phyloP scores from a whole-genome alignment of 2,113 vertebrate species.

The Tetrao urogallus region DNA sequence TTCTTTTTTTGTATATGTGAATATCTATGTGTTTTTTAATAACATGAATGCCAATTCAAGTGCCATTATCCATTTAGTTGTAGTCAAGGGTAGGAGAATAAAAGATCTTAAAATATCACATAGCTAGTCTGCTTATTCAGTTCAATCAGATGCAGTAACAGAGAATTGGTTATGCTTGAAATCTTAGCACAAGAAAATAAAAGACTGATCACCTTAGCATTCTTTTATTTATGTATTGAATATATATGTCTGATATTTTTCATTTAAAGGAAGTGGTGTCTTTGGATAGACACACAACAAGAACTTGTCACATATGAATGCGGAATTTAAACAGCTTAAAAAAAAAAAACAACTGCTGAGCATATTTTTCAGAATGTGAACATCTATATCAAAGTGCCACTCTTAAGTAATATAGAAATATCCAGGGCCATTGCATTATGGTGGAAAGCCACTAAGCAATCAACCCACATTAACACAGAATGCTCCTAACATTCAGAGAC shows the following conservation, averaged over 20 bases:
- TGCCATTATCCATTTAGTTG: slow-evolving; percentile 14
- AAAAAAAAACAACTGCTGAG: neutral
- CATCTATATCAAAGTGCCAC: neutral
- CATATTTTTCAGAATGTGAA: neutral
- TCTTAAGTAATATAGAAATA: neutral
- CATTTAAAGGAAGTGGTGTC: neutral
- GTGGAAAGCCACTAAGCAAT: slow-evolving; percentile 26
- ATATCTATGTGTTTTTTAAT: neutral
- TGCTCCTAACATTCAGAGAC: slow-evolving; percentile 40
- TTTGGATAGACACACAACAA: neutral
- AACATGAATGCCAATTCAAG: neutral
- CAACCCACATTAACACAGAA: slow-evolving; percentile 6
- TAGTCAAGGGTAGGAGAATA: slow-evolving; percentile 6
- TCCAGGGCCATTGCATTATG: neutral
- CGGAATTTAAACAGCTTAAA: neutral
- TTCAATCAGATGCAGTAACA: neutral
- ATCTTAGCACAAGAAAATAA: neutral
- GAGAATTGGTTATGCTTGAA: slow-evolving; percentile 4
- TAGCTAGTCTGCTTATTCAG: neutral
- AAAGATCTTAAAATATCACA: neutral
- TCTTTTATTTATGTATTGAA: neutral
- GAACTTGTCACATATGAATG: neutral
- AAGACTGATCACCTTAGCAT: neutral
- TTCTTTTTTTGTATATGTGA: neutral
- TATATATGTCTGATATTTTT: neutral